These are phyloP conservation scores for Heterotis niloticus DNA, from an alignment of 2,113 vertebrate species.

Conservation along the genomic window DNA sequence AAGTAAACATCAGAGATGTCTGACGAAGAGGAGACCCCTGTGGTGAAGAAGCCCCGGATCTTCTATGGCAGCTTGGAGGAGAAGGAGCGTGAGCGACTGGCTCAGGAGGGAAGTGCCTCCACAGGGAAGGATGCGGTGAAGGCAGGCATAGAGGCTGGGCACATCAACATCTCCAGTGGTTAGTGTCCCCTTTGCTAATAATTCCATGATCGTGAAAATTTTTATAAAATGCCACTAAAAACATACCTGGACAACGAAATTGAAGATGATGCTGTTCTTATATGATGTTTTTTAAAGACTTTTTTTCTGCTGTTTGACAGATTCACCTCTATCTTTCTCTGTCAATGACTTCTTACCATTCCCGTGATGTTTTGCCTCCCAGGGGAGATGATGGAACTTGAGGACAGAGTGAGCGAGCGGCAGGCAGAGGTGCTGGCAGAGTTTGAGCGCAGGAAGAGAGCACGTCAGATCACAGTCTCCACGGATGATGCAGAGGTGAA, in stretches of 20 bases:
- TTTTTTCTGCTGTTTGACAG: no score
- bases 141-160: conserved; percentile 83
- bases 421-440: conserved; percentile 89
- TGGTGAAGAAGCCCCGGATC: conserved; percentile 77
- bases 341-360: conserved; percentile 7
- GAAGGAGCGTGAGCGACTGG: conserved; percentile 82
- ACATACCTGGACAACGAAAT: no score
- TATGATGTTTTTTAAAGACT: background rate
- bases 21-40: conserved; percentile 69
- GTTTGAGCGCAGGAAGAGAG: conserved; percentile 89
- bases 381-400: conserved; percentile 90
- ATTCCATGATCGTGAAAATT: no score
- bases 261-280: background rate
- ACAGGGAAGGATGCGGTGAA: conserved; percentile 74
- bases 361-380: background rate
- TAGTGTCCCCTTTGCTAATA: conserved; percentile 37
- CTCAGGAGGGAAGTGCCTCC: conserved; percentile 54
- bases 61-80: conserved; percentile 95
- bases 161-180: conserved; percentile 95
- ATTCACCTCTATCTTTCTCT: background rate
- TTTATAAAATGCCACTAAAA: no score
- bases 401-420: conserved; percentile 87
- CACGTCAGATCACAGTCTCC: conserved; percentile 91
- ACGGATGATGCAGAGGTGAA: conserved; percentile 94
- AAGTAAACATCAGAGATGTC: conserved; percentile 51